Percentiles rank a stretch among this genome's conserved stretches.
Conservation (phyloP, 1,140 invertebrate species). For the Zaprionus taronus region DNA sequence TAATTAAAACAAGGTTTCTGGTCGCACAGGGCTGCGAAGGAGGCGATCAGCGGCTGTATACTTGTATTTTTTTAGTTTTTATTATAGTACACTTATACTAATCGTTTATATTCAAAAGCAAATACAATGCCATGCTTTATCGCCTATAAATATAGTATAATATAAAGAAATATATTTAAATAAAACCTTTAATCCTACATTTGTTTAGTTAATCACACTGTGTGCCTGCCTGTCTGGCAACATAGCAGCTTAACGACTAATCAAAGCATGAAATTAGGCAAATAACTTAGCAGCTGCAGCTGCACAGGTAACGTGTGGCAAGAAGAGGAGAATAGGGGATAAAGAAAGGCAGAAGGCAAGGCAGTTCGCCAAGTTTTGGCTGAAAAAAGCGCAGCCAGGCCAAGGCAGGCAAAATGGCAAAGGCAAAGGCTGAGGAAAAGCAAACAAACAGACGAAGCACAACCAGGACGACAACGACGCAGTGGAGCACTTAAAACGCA, state of each 20-base stretch:
- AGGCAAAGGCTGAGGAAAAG: constrained; percentile 32
- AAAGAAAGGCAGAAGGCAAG: neutral
- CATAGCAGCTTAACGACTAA: constrained; percentile 51
- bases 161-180: accelerated
- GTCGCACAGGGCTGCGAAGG: too few species aligned
- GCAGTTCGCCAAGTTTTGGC: constrained; percentile 25
- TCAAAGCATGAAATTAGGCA: constrained; percentile 81
- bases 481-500: constrained; percentile 58
- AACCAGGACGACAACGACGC: constrained; percentile 45
- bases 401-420: constrained; percentile 23
- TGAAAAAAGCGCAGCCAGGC: constrained; percentile 49
- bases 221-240: neutral
- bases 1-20: too few species aligned
- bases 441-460: constrained; percentile 52
- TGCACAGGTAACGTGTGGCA: constrained; percentile 5
- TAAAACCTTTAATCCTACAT: too few species aligned
- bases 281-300: constrained; percentile 50
- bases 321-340: constrained; percentile 18
- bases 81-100: too few species aligned
- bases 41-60: too few species aligned
- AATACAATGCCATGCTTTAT: too few species aligned
- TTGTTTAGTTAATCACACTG: neutral
- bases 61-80: too few species aligned
- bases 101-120: too few species aligned
- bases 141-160: too few species aligned